Base-by-base conservation (phyloP, 2,888 invertebrate species). In the Orchesella flavescens region DNA sequence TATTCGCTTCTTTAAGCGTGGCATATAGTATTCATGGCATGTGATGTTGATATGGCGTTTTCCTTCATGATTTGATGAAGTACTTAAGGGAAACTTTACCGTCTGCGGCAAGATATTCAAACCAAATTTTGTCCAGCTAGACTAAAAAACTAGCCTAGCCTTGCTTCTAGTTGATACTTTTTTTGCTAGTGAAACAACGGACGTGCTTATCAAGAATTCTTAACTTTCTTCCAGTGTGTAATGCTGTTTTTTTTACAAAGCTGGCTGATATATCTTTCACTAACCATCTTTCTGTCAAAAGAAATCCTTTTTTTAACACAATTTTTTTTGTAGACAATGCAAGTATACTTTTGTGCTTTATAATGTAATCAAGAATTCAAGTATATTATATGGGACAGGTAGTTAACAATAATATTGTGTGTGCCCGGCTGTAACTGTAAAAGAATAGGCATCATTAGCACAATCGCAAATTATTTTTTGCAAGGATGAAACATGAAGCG, bases 21-120 rank as follows among this genome's bases (percentile, higher is more conserved):
- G 15, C 9, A 17, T n/a, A n/a, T n/a, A 23, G 65, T 53, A 17
- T 19, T 57, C 65, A 43, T 65, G 43, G n/a, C 13, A 44, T 65
- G 65, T 4, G 12, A 15, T 49, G 49, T 49, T 65, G 65, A 34
- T 65, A 23, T 17, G 65, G 23, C 15, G 61, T 24, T 4, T 61
- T 17, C 15, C 44, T 65, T 65, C 34, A 34, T 34, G 65, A 65
- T 65, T n/a, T 65, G 57, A 17, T n/a, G 19, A 57, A 19, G 57
- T 57, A 10, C 53, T 53, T 53, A n/a, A 53, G 53, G 1, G 17
- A 17, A 57, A 49, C 49, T 34, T 34, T 34, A 34, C 34, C n/a
- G 53, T n/a, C n/a, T 53, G 53, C 12, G 17, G 57, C 17, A 19
- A 57, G 17, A 57, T 57, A 57, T 57, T 57, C 57, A 5, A 21